Evolutionary conservation across 2,113 vertebrate genomes (phyloP).

Genomic region (Anarrhichthys ocellatus): DNA sequence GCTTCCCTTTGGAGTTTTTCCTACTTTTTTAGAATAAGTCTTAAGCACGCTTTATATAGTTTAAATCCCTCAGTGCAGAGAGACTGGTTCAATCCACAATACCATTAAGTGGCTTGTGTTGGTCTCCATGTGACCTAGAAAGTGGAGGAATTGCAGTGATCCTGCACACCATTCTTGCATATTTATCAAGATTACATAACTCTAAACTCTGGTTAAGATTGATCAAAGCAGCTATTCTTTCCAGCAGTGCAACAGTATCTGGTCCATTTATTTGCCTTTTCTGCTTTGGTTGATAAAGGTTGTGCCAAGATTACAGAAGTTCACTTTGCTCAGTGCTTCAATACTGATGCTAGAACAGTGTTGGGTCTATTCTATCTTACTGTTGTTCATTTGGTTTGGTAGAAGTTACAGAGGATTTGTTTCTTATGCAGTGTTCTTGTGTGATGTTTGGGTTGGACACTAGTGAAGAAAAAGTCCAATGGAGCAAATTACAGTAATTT

Average conservation of each 20-base stretch:
- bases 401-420: neutral
- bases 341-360: neutral
- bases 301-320: neutral
- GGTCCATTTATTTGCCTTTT: neutral
- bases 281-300: slow-evolving; percentile 4
- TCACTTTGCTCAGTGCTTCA: neutral
- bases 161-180: slow-evolving; percentile 4
- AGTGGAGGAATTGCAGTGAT: slow-evolving; percentile 34
- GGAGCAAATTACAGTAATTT: neutral
- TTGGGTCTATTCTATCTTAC: neutral
- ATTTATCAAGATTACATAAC: slow-evolving; percentile 35
- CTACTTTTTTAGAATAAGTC: slow-evolving; percentile 43
- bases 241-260: neutral
- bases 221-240: neutral
- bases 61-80: slow-evolving; percentile 51
- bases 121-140: slow-evolving; percentile 59
- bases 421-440: neutral
- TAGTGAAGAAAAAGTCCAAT: neutral
- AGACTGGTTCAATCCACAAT: slow-evolving; percentile 41
- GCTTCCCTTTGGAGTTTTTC: slow-evolving; percentile 47
- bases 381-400: neutral
- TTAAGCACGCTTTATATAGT: slow-evolving; percentile 45
- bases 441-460: neutral
- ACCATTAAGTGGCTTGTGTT: slow-evolving; percentile 21
- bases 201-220: neutral